Evolutionary conservation across 2,113 vertebrate genomes (phyloP), one percentile per base, ranked within the genome.

Genomic region (Felis chaus): DNA sequence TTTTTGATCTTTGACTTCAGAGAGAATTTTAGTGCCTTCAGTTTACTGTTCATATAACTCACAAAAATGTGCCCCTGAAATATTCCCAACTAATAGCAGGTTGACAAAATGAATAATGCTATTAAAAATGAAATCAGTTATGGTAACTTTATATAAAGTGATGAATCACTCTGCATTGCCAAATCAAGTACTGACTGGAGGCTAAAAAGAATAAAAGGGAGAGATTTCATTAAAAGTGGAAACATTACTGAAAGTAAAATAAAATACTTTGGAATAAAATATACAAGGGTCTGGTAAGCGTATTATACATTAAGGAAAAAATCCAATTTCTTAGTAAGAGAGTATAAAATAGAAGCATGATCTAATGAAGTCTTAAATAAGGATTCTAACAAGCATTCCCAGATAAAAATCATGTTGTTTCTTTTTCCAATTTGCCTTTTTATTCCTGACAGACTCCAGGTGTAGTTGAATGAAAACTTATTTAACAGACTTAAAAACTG

Each of bases 1-100:
- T 95, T 97, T 98, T 96, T 96, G 95, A 98, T 97, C 97, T 97
- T 86, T 61, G 73, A 96, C 97, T 96, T 98, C 96, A 97, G 94
- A 97, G 90, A 95, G 68, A 97, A 96, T 80, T 95, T 97, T 94
- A 96, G 91, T 86, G 55, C 85, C 85, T 69, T 79, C 61, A 96
- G 82, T 96, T 97, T 92, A 97, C 83, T 95, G 79, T 91, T 97
- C 95, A 89, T 41, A 93, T 88, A 97, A 90, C 48, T 91, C 74
- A 88, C 95, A 97, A 96, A 95, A 97, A 65, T 53, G 41, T 76
- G 91, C 81, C 76, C 71, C 94, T 81, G 83, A 98, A 95, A 92
- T 86, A 94, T 57, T 91, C 91, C 41, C 31, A 89, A 84, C 73
- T 88, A 97, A 94, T 63, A 97, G 95, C 69, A 57, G 50, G 45